Percentiles rank a stretch among this genome's conserved stretches.
phyloP scores from a whole-genome alignment of 2,797 vertebrate genomes.

The Periophthalmus magnuspinnatus region DNA sequence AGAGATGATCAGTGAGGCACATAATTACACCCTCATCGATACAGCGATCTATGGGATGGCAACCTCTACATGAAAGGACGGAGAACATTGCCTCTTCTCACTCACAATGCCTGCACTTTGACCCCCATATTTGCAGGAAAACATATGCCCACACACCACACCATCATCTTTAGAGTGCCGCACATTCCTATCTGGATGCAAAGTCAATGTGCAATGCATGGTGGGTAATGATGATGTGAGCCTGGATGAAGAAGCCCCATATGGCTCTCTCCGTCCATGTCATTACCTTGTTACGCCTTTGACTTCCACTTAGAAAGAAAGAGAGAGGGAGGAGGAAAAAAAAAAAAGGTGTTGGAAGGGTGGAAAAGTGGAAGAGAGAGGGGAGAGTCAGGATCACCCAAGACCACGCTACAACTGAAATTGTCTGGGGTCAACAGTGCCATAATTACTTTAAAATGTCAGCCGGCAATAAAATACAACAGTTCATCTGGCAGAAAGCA shows the following conservation, averaged over 20 bases:
- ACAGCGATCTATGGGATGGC: conserved; percentile 75
- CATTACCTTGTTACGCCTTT: conserved; percentile 99
- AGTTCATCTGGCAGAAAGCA: conserved; percentile 99
- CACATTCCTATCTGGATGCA: conserved; percentile 71
- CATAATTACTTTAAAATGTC: conserved; percentile 99
- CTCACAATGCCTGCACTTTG: conserved; percentile 31
- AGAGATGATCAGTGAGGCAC: conserved; percentile 81
- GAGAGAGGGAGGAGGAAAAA: conserved; percentile 71
- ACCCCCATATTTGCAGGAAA: conserved; percentile 44
- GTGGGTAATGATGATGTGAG: conserved; percentile 78
- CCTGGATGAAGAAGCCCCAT: conserved; percentile 88
- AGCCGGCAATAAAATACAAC: conserved; percentile 99
- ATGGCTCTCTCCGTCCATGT: conserved; percentile 99
- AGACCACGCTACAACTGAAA: conserved; percentile 98
- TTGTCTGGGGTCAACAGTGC: conserved; percentile 99
- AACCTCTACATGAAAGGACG: conserved; percentile 71
- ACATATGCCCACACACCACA: conserved; percentile 49
- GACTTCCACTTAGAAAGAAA: conserved; percentile 95
- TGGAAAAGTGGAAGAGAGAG: conserved; percentile 43
- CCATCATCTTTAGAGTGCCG: conserved; percentile 42
- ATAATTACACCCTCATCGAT: conserved; percentile 83
- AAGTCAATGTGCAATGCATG: conserved; percentile 77
- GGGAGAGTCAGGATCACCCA: conserved; percentile 83
- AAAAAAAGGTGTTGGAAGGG: conserved; percentile 31
- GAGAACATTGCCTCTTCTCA: conserved; percentile 58